Conservation (phyloP, 37 sponge, comb jelly and placozoan genomes). For the Oscarella lobularis region DNA sequence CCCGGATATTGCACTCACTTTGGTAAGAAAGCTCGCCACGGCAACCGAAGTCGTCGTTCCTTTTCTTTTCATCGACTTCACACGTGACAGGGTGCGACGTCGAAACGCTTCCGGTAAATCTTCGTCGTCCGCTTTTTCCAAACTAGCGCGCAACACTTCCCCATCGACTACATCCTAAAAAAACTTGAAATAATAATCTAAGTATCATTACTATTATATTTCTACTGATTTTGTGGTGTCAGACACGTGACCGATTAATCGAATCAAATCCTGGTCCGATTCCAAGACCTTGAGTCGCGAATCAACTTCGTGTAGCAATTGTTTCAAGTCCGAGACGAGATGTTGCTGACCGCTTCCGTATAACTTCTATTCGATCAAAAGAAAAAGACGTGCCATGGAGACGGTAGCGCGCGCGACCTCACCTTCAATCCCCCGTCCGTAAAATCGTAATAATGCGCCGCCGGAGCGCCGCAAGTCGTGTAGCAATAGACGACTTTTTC, state of each 20-base stretch:
- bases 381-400: too few relatives aligned
- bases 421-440: not conserved
- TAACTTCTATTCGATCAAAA: not conserved
- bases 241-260: too few relatives aligned
- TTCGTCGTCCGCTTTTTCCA: not conserved
- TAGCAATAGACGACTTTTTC: not conserved
- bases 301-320: not conserved
- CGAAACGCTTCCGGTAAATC: not conserved
- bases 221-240: not conserved
- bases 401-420: too few relatives aligned
- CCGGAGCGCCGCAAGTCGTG: not conserved
- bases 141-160: not conserved
- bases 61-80: not conserved
- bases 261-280: not conserved
- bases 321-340: not conserved
- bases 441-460: not conserved
- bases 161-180: not conserved
- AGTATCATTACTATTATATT: not conserved
- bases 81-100: not conserved
- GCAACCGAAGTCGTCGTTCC: not conserved
- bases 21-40: not conserved
- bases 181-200: not conserved
- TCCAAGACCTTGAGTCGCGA: not conserved
- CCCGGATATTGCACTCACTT: not conserved
- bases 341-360: not conserved